phyloP scores from a whole-genome alignment of 1,140 invertebrate species.

The Cyphomyrmex costatus region DNA sequence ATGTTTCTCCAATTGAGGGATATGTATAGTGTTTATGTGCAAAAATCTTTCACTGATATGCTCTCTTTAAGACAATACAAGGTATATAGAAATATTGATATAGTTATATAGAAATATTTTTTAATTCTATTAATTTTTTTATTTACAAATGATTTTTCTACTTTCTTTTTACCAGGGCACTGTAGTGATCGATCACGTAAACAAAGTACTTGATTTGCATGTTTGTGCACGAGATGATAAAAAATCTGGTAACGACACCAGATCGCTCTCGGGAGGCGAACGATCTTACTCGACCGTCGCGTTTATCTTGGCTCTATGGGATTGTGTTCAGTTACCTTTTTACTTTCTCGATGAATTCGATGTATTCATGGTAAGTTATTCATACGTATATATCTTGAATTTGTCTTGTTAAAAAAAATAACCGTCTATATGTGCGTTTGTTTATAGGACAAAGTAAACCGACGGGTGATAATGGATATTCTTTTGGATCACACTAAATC shows the following conservation, averaged over 20 bases:
- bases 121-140: background rate
- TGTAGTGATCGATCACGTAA: slow-evolving; percentile 89
- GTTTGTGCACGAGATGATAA: slow-evolving; percentile 87
- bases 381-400: slow-evolving; percentile 4
- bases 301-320: slow-evolving; percentile 97
- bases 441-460: slow-evolving; percentile 91
- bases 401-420: slow-evolving; percentile 15
- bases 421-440: background rate
- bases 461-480: slow-evolving; percentile 90
- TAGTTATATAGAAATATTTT: slow-evolving; percentile 26
- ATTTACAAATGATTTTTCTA: background rate
- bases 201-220: slow-evolving; percentile 88
- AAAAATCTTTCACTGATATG: slow-evolving; percentile 86
- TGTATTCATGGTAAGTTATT: slow-evolving; percentile 95
- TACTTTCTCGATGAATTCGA: slow-evolving; percentile 99
- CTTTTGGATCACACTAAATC: slow-evolving; percentile 89
- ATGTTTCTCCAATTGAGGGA: slow-evolving; percentile 84
- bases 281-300: slow-evolving; percentile 97
- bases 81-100: too few species aligned
- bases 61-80: slow-evolving; percentile 86
- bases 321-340: slow-evolving; percentile 96
- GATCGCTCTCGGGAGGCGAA: slow-evolving; percentile 97
- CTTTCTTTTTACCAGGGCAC: slow-evolving; percentile 86
- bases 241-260: slow-evolving; percentile 79
- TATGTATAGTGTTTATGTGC: slow-evolving; percentile 84